Evolutionary conservation across 2,888 invertebrate genomes (phyloP), one percentile per base, ranked within the genome.

Genomic region (Dascillus cervinus): DNA sequence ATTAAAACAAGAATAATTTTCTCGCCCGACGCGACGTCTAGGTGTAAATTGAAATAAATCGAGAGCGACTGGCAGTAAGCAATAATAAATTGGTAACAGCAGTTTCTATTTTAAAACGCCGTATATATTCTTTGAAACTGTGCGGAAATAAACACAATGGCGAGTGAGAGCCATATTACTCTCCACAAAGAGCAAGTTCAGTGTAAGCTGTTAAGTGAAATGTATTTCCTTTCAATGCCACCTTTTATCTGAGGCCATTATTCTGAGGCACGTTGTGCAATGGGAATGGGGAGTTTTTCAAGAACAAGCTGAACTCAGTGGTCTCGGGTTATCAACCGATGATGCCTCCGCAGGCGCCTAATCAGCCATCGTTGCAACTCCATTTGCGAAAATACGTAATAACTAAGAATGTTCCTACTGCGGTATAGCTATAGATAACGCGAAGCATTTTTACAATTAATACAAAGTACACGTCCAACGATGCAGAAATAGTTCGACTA

Each of bases 161-260:
- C 34, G 33, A 37, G 30, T 34, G 31, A 39, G 36, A 29, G 37
- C 29, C 41, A 39, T 41, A 44, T 44, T 44, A 44, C 39, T 44
- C 37, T 32, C 31, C 13, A 27, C 27, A 27, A 27, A 11, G 32
- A 25, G 11, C 30, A 36, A 26, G 23, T 41, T 34, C 36, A 37
- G 37, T 31, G 40, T 39, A 43, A 34, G 37, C 27, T 32, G 33
- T n/a, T 41, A 48, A 48, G 44, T 46, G 44, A 48, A 48, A 50
- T 46, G 47, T 46, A 43, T 48, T 46, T 48, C 46, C 47, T 46
- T 50, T 49, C 49, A 47, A 46, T 39, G 29, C 36, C 32, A 34
- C 43, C 44, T 37, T 44, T 49, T 49, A 44, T 37, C 41, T 29
- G 34, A 31, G 37, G 32, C 43, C 42, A 45, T 46, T 45, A 46